phyloP scores from a whole-genome alignment of 1,140 invertebrate species.

The Arion vulgaris region DNA sequence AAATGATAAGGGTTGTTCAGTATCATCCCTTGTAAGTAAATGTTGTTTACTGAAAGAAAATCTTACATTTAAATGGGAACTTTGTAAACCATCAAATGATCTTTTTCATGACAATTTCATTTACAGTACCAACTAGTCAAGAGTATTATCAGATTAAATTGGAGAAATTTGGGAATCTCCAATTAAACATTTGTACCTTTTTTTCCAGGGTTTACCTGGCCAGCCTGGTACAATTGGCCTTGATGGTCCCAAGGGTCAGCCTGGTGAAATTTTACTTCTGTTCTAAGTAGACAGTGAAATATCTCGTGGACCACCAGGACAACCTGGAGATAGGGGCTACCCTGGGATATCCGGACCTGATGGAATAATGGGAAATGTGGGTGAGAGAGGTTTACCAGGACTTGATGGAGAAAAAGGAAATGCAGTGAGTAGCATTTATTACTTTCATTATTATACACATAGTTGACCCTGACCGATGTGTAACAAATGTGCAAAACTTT shows the following conservation, averaged over 20 bases:
- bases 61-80: no score
- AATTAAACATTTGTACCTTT: background rate
- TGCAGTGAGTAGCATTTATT: constrained; percentile 44
- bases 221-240: constrained; percentile 73
- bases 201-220: constrained; percentile 66
- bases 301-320: constrained; percentile 66
- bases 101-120: no score
- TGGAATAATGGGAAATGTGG: constrained; percentile 51
- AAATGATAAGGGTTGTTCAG: no score
- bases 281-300: constrained; percentile 36
- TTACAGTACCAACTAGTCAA: no score
- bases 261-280: constrained; percentile 70
- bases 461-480: no score
- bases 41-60: no score
- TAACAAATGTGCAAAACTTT: no score
- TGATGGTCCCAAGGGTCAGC: constrained; percentile 64
- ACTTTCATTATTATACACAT: no score
- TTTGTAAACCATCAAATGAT: no score
- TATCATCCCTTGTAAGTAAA: no score
- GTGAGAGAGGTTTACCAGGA: constrained; percentile 49
- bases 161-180: no score
- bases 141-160: no score
- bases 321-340: constrained; percentile 75
- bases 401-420: constrained; percentile 51
- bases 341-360: constrained; percentile 66